Percentiles rank a stretch among this genome's conserved stretches.
Evolutionary conservation across 2,113 vertebrate genomes (phyloP).

Genomic region (Phrynosoma platyrhinos): DNA sequence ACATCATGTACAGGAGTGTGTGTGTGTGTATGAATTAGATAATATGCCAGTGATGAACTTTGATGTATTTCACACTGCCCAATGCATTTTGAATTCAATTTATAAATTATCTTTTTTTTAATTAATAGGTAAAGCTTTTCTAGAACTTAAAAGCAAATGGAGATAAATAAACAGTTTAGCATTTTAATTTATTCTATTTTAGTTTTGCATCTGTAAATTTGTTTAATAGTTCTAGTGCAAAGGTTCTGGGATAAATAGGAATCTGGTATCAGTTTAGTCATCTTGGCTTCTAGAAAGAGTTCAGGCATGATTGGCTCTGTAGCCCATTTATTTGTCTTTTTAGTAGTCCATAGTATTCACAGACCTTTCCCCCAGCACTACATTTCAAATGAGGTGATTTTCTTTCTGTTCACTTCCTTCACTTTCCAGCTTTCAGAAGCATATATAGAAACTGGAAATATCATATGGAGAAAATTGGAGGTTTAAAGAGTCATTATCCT

Average conservation of each 20-base stretch:
- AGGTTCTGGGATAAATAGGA: background rate
- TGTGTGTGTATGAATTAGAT: slow-evolving; percentile 56
- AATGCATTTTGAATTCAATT: slow-evolving; percentile 38
- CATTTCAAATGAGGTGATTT: no score
- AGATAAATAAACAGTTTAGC: slow-evolving; percentile 46
- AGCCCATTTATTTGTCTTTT: no score
- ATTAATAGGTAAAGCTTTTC: slow-evolving; percentile 40
- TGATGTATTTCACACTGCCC: slow-evolving; percentile 31
- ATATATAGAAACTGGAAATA: no score
- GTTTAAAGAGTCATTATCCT: no score
- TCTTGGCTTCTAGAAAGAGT: no score
- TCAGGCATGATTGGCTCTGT: no score
- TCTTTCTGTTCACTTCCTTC: no score
- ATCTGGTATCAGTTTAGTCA: background rate
- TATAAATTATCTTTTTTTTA: slow-evolving; percentile 34
- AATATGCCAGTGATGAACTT: background rate
- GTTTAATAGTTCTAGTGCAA: background rate
- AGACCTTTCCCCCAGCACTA: no score
- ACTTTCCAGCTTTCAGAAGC: no score
- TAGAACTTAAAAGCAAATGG: slow-evolving; percentile 38
- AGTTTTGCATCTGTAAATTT: background rate
- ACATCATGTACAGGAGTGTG: slow-evolving; percentile 40
- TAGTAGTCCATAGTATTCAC: no score
- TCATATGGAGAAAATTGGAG: no score
- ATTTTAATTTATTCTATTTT: slow-evolving; percentile 34